Evolutionary conservation across 2,113 vertebrate genomes (phyloP).

Genomic region (Bubo scandiacus): DNA sequence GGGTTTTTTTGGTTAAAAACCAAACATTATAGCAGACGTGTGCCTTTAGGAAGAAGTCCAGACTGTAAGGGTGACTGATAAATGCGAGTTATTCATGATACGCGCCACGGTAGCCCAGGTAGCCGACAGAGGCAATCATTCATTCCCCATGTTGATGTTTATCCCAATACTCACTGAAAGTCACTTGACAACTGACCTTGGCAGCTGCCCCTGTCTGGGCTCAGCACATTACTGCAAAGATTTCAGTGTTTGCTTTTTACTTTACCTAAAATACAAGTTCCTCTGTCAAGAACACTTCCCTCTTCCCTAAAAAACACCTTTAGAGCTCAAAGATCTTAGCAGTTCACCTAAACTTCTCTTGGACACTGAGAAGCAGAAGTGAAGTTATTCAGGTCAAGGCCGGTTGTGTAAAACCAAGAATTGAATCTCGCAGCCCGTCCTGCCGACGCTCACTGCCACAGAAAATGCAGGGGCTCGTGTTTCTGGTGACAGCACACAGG

Average conservation of each 20-base stretch:
- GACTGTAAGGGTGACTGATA: background rate
- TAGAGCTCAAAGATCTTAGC: background rate
- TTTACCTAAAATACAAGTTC: background rate
- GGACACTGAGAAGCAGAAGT: background rate
- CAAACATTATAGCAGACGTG: background rate
- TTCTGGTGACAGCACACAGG: background rate
- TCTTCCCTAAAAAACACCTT: background rate
- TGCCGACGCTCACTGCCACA: background rate
- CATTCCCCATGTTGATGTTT: background rate
- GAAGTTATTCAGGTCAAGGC: background rate
- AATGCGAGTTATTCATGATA: accelerated
- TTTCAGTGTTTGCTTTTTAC: background rate
- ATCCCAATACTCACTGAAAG: background rate
- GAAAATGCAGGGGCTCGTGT: no score
- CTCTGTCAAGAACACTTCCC: background rate
- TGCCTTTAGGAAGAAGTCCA: background rate
- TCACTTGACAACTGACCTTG: background rate
- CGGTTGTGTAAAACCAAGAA: background rate
- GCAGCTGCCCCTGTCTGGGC: background rate
- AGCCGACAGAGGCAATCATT: background rate
- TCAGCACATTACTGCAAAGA: background rate
- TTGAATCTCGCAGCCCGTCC: no score
- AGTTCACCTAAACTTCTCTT: background rate
- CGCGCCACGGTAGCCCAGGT: accelerated
- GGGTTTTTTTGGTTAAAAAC: background rate